phyloP scores from a whole-genome alignment of 2,888 invertebrate genomes.

The Zygogramma bicolorata region DNA sequence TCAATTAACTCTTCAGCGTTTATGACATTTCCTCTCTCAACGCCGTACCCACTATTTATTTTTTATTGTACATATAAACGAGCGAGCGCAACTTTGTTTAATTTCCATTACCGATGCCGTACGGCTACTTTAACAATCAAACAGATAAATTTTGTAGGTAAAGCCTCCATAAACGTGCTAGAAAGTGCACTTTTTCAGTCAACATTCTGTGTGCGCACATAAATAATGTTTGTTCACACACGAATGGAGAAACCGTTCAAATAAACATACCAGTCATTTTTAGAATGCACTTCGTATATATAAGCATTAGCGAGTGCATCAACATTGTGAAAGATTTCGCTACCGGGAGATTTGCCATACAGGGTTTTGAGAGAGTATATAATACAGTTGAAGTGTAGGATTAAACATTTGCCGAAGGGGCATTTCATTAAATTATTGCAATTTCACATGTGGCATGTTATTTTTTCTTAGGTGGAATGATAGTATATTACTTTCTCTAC shows the following conservation, averaged over 20 bases:
- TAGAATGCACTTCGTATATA: background rate
- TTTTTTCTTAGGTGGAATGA: no score
- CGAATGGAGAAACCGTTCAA: constrained; percentile 9
- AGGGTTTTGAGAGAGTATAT: background rate
- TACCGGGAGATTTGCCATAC: background rate
- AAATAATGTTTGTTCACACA: background rate
- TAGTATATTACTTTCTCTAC: no score
- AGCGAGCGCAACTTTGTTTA: background rate
- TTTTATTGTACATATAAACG: background rate
- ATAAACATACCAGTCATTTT: constrained; percentile 5
- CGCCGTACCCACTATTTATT: background rate
- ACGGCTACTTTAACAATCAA: constrained; percentile 1
- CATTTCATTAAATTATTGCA: no score
- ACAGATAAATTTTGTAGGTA: constrained; percentile 1
- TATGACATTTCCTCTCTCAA: background rate
- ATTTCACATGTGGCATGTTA: no score
- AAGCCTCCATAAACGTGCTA: constrained; percentile 3
- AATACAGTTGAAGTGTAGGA: no score
- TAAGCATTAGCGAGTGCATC: background rate
- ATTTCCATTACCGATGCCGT: constrained; percentile 1
- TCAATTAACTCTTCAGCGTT: no score
- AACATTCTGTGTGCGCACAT: background rate
- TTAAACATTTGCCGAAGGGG: no score
- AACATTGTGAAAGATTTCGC: background rate
- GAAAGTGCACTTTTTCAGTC: constrained; percentile 7